Evolutionary conservation across 2,113 vertebrate species (phyloP).

Genomic region (Urocynchramus pylzowi): DNA sequence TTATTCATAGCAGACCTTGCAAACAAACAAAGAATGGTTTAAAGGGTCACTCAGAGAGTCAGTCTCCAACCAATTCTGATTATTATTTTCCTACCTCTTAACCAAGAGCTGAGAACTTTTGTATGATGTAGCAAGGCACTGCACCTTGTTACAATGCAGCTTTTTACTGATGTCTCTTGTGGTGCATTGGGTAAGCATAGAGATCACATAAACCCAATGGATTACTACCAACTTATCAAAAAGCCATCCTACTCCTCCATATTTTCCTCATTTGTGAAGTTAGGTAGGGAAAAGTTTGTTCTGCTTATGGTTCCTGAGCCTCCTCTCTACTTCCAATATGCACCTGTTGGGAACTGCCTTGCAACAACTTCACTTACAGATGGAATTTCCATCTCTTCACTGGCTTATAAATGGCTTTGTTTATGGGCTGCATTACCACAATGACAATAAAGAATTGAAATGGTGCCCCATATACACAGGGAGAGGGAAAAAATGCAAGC

Average conservation of each 20-base stretch:
- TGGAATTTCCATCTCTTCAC: background rate
- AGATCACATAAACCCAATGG: background rate
- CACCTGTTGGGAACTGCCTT: background rate
- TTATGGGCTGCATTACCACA: background rate
- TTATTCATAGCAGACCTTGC: background rate
- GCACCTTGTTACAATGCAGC: background rate
- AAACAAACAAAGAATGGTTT: background rate
- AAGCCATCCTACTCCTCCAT: background rate
- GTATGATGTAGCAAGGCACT: fast-evolving
- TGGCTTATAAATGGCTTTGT: background rate
- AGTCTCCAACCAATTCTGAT: background rate
- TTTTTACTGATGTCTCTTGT: background rate
- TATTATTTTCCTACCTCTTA: background rate
- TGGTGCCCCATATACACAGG: background rate
- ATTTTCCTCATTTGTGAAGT: background rate
- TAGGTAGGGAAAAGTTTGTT: background rate
- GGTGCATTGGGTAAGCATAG: background rate
- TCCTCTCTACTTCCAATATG: background rate
- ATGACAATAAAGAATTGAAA: background rate
- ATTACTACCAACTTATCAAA: background rate
- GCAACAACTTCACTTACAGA: background rate
- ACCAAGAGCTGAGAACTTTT: background rate
- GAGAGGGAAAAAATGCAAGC: background rate
- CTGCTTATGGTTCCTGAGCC: background rate
- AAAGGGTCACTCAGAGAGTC: background rate